phyloP scores from a whole-genome alignment of 2,113 vertebrate species.

The Pontoporia blainvillei region DNA sequence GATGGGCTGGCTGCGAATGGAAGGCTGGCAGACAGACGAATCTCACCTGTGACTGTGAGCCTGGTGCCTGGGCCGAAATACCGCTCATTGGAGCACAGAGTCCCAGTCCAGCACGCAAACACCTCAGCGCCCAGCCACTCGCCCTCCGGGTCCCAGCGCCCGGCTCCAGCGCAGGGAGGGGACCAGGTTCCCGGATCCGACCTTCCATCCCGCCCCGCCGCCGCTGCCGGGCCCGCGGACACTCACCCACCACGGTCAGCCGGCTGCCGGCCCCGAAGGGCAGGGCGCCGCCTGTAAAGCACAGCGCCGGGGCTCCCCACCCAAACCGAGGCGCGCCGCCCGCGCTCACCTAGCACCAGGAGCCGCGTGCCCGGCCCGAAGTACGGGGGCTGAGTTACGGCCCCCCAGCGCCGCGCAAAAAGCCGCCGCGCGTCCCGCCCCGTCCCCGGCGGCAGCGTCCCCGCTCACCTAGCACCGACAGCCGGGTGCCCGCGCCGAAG shows the following conservation, averaged over 20 bases:
- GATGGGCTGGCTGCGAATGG: neutral
- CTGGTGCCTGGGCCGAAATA: slow-evolving; percentile 14
- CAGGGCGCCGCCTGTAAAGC: rapidly evolving
- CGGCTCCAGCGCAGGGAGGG: neutral
- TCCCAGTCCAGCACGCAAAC: slow-evolving; percentile 14
- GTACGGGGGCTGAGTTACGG: neutral
- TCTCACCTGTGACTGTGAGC: slow-evolving; percentile 29
- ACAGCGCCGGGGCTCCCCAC: neutral
- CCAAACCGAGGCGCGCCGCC: neutral
- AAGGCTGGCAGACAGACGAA: rapidly evolving
- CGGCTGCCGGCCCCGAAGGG: slow-evolving; percentile 31
- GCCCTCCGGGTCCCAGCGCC: rapidly evolving
- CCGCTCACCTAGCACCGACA: slow-evolving; percentile 64
- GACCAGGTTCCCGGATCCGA: neutral
- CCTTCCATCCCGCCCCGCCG: neutral
- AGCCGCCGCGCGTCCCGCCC: rapidly evolving
- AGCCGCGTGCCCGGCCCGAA: slow-evolving; percentile 58
- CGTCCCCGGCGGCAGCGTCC: neutral
- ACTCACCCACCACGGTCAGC: neutral
- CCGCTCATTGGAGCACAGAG: slow-evolving; percentile 53
- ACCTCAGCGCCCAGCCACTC: rapidly evolving
- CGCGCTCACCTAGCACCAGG: slow-evolving; percentile 56
- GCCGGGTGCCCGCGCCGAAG: slow-evolving; percentile 18
- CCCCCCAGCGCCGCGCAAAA: neutral
- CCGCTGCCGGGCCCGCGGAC: too few species aligned